Evolutionary conservation across 2,888 invertebrate species (phyloP).

Genomic region (Griposia aprilina): DNA sequence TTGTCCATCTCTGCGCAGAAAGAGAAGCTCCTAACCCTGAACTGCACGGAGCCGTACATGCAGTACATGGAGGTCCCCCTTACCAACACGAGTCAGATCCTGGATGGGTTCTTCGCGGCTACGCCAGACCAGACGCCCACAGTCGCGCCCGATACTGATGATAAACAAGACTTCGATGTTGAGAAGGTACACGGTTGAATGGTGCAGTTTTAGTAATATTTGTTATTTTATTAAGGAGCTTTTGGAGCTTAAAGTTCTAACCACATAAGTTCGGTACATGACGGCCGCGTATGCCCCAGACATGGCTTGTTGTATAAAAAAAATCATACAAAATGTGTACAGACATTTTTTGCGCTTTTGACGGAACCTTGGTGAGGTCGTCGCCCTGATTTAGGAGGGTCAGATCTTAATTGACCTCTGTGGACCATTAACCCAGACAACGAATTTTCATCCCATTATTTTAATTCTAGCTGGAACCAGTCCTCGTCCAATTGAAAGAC

Average conservation of each 20-base stretch:
- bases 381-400: not conserved
- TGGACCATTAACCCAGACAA: not conserved
- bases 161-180: slow-evolving; percentile 72
- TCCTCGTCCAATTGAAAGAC: slow-evolving; percentile 68
- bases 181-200: slow-evolving; percentile 69
- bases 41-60: slow-evolving; percentile 77
- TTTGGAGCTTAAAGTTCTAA: not conserved
- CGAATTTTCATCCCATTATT: not conserved
- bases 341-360: not conserved
- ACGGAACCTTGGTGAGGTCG: not conserved
- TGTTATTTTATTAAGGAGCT: not conserved
- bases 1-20: slow-evolving; percentile 68
- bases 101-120: slow-evolving; percentile 82
- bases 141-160: slow-evolving; percentile 65
- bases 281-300: too few relatives aligned
- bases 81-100: slow-evolving; percentile 74
- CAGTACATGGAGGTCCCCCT: slow-evolving; percentile 83
- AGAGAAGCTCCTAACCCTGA: slow-evolving; percentile 75
- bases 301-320: not conserved
- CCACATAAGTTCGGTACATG: not conserved
- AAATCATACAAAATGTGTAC: not conserved
- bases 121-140: slow-evolving; percentile 63
- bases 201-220: not conserved
- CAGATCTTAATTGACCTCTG: not conserved
- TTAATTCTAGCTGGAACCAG: slow-evolving; percentile 50